These are phyloP conservation scores for Archilochus colubris DNA, from an alignment of 2,113 vertebrate genomes.

Conservation along the genomic window DNA sequence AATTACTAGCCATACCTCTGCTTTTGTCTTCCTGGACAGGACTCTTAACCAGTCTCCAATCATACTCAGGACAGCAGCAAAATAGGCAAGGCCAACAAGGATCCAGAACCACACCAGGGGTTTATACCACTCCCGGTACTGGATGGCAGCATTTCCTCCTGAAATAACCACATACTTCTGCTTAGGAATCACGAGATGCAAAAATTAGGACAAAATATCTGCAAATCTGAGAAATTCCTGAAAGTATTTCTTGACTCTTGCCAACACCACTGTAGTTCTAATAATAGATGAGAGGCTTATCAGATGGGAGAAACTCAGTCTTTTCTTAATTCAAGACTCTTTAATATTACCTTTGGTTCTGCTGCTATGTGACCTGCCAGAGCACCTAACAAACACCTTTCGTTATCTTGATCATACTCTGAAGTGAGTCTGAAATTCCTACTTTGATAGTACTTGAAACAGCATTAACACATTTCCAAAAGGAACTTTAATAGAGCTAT, in stretches of 20 bases:
- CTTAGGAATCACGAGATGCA: not conserved
- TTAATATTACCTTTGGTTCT: not conserved
- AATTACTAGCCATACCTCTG: conserved; percentile 83
- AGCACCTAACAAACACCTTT: not conserved
- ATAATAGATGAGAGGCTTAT: not conserved
- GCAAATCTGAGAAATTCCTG: not conserved
- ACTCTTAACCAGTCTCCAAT: conserved; percentile 95
- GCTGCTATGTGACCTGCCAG: not conserved
- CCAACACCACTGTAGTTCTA: not conserved
- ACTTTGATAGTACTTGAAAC: not conserved
- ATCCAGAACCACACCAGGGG: conserved; percentile 96
- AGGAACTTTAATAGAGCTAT: not conserved
- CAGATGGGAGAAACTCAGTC: not conserved
- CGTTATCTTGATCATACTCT: not conserved
- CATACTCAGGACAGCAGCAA: conserved; percentile 96
- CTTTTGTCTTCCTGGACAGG: conserved; percentile 93
- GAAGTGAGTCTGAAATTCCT: not conserved
- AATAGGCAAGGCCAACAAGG: conserved; percentile 93
- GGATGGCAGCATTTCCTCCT: conserved; percentile 90
- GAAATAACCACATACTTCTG: conserved; percentile 32
- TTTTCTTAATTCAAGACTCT: not conserved
- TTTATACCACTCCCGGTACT: conserved; percentile 95
- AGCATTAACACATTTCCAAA: not conserved
- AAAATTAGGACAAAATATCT: not conserved
- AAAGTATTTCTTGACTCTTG: not conserved